Evolutionary conservation across 2,888 invertebrate genomes (phyloP), one percentile per base, ranked within the genome.

Genomic region (Dryobotodes eremita): DNA sequence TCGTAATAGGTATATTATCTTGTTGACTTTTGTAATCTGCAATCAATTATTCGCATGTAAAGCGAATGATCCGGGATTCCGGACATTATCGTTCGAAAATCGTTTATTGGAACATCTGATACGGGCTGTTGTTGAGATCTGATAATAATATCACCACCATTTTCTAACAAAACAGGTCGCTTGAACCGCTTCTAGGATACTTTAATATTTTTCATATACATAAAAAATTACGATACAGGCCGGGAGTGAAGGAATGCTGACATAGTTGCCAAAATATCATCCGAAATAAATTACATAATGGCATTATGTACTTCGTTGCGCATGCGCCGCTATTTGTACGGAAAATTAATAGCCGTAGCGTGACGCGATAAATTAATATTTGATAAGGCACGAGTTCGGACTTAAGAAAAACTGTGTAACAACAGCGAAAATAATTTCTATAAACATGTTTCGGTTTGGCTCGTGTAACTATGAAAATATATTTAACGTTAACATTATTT

Each of bases 361-460:
- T 87, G 86, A 85, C 86, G 88, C 88, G 87, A 86, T 85, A 91
- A 92, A 92, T 91, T 91, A 90, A 89, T 89, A 90, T 89, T 89
- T 86, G 92, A 92, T 92, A 92, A 90, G 89, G 66, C 68, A 61
- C 46, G 72, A 70, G 80, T 83, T 53, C n/a, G 59, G 61, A 78
- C 79, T 66, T 72, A 80, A 82, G 55, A 72, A 66, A 83, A 76
- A 77, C 68, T 77, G 69, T 83, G 64, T 77, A 79, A 86, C 77
- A 75, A 70, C 80, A 75, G 62, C 64, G 68, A 79, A 79, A 80
- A 71, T 70, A 73, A 79, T 77, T 75, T 75, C 70, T 82, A 71
- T 78, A 48, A 62, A 71, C 48, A 42, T 55, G 62, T 71, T 75
- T 59, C 50, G 17, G 23, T 62, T 5, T 36, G 68, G 69, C 55